Evolutionary conservation across 2,888 invertebrate genomes (phyloP).

Genomic region (Galerucella calmariensis): DNA sequence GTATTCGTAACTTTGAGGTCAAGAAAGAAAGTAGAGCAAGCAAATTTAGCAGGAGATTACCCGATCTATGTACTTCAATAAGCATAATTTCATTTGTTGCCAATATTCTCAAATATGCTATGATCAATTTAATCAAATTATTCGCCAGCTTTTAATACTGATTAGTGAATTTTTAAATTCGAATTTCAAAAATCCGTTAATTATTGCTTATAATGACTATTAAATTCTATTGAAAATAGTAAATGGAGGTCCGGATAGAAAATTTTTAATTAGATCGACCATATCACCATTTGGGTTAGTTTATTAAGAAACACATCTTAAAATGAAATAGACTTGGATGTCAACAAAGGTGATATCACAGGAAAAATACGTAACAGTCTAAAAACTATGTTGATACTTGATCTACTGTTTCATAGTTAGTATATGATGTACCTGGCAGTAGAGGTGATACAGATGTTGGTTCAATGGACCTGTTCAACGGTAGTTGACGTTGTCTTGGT

Average conservation of each 20-base stretch:
- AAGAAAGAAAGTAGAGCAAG: too few species aligned
- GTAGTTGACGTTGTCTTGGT: background rate
- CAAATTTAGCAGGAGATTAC: too few species aligned
- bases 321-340: background rate
- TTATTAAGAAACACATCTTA: background rate
- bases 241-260: too few species aligned
- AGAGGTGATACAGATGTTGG: slow-evolving; percentile 9
- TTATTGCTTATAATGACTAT: too few species aligned
- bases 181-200: too few species aligned
- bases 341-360: slow-evolving; percentile 4
- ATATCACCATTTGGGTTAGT: background rate
- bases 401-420: background rate
- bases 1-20: too few species aligned
- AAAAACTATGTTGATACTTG: background rate
- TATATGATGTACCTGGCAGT: slow-evolving; percentile 7
- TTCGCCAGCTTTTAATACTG: background rate
- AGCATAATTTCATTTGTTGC: background rate
- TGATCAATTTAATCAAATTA: background rate
- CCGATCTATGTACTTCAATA: background rate
- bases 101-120: background rate
- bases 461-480: background rate
- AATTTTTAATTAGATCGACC: background rate
- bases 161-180: too few species aligned
- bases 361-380: slow-evolving; percentile 4
- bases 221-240: too few species aligned